Percentiles rank a stretch among this genome's conserved stretches.
These are phyloP conservation scores for Garrulus glandarius DNA, from an alignment of 2,797 vertebrate species.

Conservation along the genomic window DNA sequence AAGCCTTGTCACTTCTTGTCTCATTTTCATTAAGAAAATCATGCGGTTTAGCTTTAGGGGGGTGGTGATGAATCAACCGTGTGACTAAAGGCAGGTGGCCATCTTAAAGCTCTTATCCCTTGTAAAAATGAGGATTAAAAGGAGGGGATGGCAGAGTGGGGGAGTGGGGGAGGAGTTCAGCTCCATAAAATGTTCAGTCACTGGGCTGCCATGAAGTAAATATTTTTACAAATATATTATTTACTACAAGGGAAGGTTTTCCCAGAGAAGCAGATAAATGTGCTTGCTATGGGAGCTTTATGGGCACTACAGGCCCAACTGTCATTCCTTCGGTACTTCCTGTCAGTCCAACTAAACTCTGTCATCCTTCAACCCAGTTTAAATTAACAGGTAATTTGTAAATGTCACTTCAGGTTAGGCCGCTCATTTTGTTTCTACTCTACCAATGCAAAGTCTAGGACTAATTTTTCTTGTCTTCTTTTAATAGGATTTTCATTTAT, in stretches of 20 bases:
- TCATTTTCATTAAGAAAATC: conserved; percentile 58
- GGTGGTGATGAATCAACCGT: conserved; percentile 13
- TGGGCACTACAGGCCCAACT: conserved; percentile 85
- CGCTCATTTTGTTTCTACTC: conserved; percentile 96
- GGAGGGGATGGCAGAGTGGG: not conserved
- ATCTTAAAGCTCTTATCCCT: conserved; percentile 46
- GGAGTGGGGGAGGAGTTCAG: not conserved
- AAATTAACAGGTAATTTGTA: conserved; percentile 99
- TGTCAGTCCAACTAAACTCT: conserved; percentile 95
- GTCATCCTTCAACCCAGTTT: conserved; percentile 98
- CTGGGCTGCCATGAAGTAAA: conserved; percentile 67
- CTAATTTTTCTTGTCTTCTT: conserved; percentile 98
- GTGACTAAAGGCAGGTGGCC: conserved; percentile 53
- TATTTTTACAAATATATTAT: conserved; percentile 78
- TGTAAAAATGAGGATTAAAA: conserved; percentile 27
- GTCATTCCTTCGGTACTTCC: conserved; percentile 89
- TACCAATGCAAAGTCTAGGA: conserved; percentile 89
- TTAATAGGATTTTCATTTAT: conserved; percentile 98
- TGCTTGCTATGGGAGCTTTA: conserved; percentile 78
- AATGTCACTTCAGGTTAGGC: conserved; percentile 99
- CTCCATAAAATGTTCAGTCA: conserved; percentile 21
- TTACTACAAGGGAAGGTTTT: conserved; percentile 72
- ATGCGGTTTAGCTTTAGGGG: conserved; percentile 55
- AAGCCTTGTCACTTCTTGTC: conserved; percentile 65
- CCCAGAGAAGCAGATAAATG: conserved; percentile 77